Evolutionary conservation across 2,797 vertebrate species (phyloP).

Genomic region (Ctenopoma multispine): DNA sequence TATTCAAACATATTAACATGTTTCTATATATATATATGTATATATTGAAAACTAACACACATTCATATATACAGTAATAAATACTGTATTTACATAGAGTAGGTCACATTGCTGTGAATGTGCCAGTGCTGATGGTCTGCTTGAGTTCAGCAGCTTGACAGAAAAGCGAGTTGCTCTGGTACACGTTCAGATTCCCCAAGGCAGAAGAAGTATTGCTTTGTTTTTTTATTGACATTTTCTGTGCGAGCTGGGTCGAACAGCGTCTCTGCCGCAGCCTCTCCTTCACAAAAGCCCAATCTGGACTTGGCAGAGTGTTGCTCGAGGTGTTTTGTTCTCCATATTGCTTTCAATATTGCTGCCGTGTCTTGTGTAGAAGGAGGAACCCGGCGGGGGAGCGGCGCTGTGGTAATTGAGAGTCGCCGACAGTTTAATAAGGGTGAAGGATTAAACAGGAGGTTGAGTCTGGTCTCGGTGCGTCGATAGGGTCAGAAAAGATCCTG

Average conservation of each 20-base stretch:
- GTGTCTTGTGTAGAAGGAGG: slow-evolving; percentile 12
- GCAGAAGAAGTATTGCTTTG: slow-evolving; percentile 67
- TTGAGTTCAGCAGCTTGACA: background rate
- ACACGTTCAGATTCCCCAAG: slow-evolving; percentile 26
- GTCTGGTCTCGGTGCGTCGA: slow-evolving; percentile 11
- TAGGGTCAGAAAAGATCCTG: slow-evolving; percentile 88
- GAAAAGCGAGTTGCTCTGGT: slow-evolving; percentile 20
- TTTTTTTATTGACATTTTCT: slow-evolving; percentile 47
- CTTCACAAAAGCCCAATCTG: slow-evolving; percentile 2
- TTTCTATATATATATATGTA: slow-evolving; percentile 26
- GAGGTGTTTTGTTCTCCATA: slow-evolving; percentile 43
- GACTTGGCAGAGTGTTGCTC: slow-evolving; percentile 12
- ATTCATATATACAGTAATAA: slow-evolving; percentile 53
- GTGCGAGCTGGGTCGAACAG: slow-evolving; percentile 2
- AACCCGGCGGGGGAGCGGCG: background rate
- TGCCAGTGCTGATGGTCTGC: slow-evolving; percentile 25
- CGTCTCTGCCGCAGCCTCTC: slow-evolving; percentile 1
- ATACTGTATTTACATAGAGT: slow-evolving; percentile 40
- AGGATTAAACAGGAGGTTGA: slow-evolving; percentile 19
- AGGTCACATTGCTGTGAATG: slow-evolving; percentile 36
- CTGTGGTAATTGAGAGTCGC: slow-evolving; percentile 19
- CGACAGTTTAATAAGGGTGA: slow-evolving; percentile 43
- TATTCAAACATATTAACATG: slow-evolving; percentile 62
- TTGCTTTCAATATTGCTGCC: slow-evolving; percentile 60
- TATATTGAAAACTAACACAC: slow-evolving; percentile 55